These are phyloP conservation scores for Eubucco bourcierii DNA, from an alignment of 2,113 vertebrate genomes.

Conservation along the genomic window DNA sequence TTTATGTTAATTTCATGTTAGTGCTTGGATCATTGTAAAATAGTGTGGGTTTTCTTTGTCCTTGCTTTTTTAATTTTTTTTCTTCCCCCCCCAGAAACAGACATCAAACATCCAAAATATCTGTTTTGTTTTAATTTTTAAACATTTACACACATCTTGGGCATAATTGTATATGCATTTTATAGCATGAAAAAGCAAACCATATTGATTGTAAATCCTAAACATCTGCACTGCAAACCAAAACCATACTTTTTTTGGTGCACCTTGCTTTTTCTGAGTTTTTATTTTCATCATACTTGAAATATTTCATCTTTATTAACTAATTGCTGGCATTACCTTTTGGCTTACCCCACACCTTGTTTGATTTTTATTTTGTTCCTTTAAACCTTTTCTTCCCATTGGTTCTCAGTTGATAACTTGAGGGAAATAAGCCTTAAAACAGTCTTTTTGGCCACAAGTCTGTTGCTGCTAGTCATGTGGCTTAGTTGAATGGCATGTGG, in stretches of 20 bases:
- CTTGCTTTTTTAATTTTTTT: not conserved
- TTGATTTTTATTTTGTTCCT: not conserved
- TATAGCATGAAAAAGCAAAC: slow-evolving; percentile 52
- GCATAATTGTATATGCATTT: slow-evolving; percentile 64
- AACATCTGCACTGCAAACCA: slow-evolving; percentile 53
- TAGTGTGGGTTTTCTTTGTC: not conserved
- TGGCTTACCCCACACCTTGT: not conserved
- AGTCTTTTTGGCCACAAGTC: not conserved
- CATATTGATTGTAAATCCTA: slow-evolving; percentile 67
- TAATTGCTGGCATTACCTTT: slow-evolving; percentile 30
- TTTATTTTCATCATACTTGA: not conserved
- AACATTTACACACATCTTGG: slow-evolving; percentile 52
- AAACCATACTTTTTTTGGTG: slow-evolving; percentile 24
- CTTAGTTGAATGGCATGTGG: rapidly evolving
- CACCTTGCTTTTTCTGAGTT: slow-evolving; percentile 50
- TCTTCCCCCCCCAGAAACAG: slow-evolving; percentile 36
- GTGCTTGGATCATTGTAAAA: slow-evolving; percentile 46
- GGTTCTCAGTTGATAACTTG: not conserved
- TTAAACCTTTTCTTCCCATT: not conserved
- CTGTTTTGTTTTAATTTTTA: slow-evolving; percentile 70
- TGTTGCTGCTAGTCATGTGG: rapidly evolving
- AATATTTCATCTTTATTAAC: slow-evolving; percentile 7
- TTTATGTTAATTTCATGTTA: slow-evolving; percentile 68
- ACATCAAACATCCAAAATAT: slow-evolving; percentile 44
- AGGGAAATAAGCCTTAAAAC: not conserved